phyloP scores from a whole-genome alignment of 1,140 invertebrate genomes.

The Drosophila gunungcola region DNA sequence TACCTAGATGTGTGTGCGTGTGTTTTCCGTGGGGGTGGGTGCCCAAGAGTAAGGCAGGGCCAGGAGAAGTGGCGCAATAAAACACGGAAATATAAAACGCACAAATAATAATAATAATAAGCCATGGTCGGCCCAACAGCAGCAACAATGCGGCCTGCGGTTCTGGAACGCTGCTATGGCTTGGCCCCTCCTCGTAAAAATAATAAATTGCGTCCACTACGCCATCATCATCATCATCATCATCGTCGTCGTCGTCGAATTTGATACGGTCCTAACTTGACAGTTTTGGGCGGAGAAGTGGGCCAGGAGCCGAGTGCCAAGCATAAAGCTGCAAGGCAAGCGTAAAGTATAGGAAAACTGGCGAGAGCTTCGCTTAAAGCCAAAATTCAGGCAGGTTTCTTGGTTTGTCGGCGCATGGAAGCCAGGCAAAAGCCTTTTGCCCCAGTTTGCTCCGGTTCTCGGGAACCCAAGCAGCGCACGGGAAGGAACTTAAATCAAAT shows the following conservation, averaged over 20 bases:
- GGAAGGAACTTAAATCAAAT: slow-evolving; percentile 68
- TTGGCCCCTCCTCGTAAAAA: slow-evolving; percentile 69
- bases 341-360: slow-evolving; percentile 65
- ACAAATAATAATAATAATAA: slow-evolving; percentile 80
- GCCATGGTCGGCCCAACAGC: slow-evolving; percentile 46
- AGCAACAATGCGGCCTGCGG: slow-evolving; percentile 56
- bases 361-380: slow-evolving; percentile 63
- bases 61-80: slow-evolving; percentile 77
- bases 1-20: slow-evolving; percentile 4
- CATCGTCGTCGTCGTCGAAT: slow-evolving; percentile 61
- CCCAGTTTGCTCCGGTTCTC: slow-evolving; percentile 19
- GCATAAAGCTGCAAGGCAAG: slow-evolving; percentile 56
- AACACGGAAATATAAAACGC: slow-evolving; percentile 83
- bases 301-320: slow-evolving; percentile 42
- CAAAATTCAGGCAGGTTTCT: slow-evolving; percentile 24
- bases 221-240: slow-evolving; percentile 37
- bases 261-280: slow-evolving; percentile 63
- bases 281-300: slow-evolving; percentile 33
- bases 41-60: slow-evolving; percentile 4
- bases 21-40: slow-evolving; percentile 3
- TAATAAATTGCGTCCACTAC: slow-evolving; percentile 73
- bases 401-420: slow-evolving; percentile 55
- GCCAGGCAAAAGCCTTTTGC: slow-evolving; percentile 57
- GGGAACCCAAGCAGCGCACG: slow-evolving; percentile 3
- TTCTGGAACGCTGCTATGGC: slow-evolving; percentile 23